Conservation (phyloP, 2,888 invertebrate genomes). For the Nomada flava region DNA sequence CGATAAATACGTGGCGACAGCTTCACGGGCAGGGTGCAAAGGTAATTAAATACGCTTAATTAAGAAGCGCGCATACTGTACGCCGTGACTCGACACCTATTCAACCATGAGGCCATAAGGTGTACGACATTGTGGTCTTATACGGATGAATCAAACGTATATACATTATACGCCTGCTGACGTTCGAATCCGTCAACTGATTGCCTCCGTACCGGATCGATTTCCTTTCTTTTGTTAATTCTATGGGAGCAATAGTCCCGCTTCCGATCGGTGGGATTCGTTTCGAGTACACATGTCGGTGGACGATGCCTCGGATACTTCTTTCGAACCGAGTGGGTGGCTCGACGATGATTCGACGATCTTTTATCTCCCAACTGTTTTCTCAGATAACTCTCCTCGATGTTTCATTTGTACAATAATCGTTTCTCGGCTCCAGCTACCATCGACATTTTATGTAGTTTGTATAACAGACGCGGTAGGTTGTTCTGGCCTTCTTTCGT, state of each 20-base stretch:
- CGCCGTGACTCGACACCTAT: slow-evolving; percentile 68
- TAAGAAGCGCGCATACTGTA: slow-evolving; percentile 64
- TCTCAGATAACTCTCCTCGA: slow-evolving; percentile 36
- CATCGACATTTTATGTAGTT: neutral
- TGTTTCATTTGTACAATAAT: slow-evolving; percentile 7
- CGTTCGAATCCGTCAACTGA: slow-evolving; percentile 47
- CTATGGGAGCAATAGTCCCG: slow-evolving; percentile 21
- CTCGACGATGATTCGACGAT: slow-evolving; percentile 68
- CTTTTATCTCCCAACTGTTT: slow-evolving; percentile 40
- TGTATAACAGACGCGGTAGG: neutral
- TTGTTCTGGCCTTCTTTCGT: neutral
- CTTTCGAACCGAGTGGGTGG: slow-evolving; percentile 59
- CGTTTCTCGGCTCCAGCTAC: neutral
- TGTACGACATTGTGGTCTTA: slow-evolving; percentile 54
- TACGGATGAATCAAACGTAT: slow-evolving; percentile 41
- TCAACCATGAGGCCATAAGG: slow-evolving; percentile 46
- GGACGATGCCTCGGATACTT: slow-evolving; percentile 40
- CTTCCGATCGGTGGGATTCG: slow-evolving; percentile 60
- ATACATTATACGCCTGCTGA: slow-evolving; percentile 57
- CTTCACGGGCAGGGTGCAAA: slow-evolving; percentile 54
- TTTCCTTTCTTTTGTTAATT: slow-evolving; percentile 51
- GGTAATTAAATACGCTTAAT: slow-evolving; percentile 72
- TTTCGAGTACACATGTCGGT: slow-evolving; percentile 60
- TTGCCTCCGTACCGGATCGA: slow-evolving; percentile 61
- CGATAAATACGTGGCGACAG: slow-evolving; percentile 47